A percentile compares a stretch with the other conserved stretches of the same genome.
Conservation (phyloP, 2,888 invertebrate species). For the Drosophila austrosaltans region DNA sequence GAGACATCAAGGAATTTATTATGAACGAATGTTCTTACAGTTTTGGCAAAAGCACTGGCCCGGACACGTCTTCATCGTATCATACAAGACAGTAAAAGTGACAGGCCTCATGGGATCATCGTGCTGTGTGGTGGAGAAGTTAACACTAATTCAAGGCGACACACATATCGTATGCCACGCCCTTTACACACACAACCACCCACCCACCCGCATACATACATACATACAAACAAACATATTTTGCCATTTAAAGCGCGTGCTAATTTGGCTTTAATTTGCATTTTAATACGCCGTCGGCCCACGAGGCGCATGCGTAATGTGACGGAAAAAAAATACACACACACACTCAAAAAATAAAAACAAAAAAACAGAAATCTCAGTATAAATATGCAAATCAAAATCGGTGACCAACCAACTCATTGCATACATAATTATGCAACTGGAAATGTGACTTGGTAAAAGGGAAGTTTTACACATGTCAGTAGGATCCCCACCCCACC, state of each 20-base stretch:
- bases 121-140: neutral
- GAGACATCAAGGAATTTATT: neutral
- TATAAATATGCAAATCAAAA: conserved; percentile 70
- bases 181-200: neutral
- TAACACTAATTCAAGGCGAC: conserved; percentile 39
- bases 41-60: neutral
- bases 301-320: conserved; percentile 63
- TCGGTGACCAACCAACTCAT: conserved; percentile 47
- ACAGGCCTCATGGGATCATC: conserved; percentile 10
- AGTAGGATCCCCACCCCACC: neutral
- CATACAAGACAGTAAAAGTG: conserved; percentile 1
- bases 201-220: neutral
- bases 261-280: conserved; percentile 75
- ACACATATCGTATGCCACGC: conserved; percentile 18
- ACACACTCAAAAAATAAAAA: neutral
- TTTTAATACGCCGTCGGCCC: conserved; percentile 63
- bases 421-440: conserved; percentile 69
- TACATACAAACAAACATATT: neutral
- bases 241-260: conserved; percentile 54
- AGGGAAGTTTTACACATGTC: conserved; percentile 10
- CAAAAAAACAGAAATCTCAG: conserved; percentile 31
- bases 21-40: neutral
- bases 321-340: neutral
- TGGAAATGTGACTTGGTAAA: conserved; percentile 8
- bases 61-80: conserved; percentile 4